Percentiles rank a stretch among this genome's conserved stretches.
These are phyloP conservation scores for Coptodon bakossiorum DNA, from an alignment of 2,113 vertebrate genomes.

Conservation along the genomic window DNA sequence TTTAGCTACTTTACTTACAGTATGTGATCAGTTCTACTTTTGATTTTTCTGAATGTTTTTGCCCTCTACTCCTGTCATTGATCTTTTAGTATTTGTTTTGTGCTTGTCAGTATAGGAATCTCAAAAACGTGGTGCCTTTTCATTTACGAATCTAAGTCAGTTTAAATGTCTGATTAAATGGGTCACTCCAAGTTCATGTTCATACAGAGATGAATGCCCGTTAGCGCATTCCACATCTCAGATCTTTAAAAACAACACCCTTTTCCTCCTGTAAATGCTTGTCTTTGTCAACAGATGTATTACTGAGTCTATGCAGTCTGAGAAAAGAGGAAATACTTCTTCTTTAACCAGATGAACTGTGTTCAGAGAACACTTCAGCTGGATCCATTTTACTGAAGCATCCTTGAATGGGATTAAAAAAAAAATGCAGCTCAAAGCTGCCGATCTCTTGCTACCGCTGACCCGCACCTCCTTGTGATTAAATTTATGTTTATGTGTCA, in stretches of 20 bases:
- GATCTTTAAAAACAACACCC: background rate
- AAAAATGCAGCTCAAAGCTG: background rate
- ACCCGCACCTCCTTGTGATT: background rate
- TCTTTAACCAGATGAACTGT: background rate
- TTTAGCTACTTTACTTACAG: background rate
- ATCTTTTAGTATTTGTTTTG: background rate
- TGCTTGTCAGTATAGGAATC: background rate
- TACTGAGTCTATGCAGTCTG: background rate
- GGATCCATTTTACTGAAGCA: background rate
- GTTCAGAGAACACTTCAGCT: background rate
- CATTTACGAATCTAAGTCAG: background rate
- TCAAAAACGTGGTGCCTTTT: rapidly evolving
- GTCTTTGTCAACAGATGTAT: background rate
- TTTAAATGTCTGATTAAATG: background rate
- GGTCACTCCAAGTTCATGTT: background rate
- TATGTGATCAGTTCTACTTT: background rate
- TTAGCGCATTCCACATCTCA: background rate
- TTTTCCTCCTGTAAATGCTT: background rate
- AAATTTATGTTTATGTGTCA: background rate
- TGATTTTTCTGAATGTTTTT: background rate
- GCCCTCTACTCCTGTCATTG: background rate
- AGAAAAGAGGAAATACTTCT: background rate
- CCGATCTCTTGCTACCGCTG: background rate
- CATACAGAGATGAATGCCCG: background rate
- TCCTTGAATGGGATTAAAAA: background rate